phyloP scores from a whole-genome alignment of 2,888 invertebrate species.

The Hipparchia sbordonii region DNA sequence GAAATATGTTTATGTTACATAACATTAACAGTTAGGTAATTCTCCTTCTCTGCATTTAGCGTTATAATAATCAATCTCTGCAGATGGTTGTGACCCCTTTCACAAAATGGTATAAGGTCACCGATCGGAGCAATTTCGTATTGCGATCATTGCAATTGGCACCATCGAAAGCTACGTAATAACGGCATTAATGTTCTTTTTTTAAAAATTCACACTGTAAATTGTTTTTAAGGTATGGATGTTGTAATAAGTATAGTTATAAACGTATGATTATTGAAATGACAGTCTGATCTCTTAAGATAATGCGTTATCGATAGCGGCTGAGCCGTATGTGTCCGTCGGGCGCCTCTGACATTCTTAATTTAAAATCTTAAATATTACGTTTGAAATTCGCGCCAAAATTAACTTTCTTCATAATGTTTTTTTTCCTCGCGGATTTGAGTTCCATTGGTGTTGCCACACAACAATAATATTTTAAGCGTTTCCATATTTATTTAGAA shows the following conservation, averaged over 20 bases:
- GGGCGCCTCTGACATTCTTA: conserved; percentile 47
- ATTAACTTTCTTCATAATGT: conserved; percentile 16
- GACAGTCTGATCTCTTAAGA: conserved; percentile 81
- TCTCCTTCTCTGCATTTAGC: no score
- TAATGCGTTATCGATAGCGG: conserved; percentile 59
- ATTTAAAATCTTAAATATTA: conserved; percentile 31
- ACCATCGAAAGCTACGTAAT: conserved; percentile 4
- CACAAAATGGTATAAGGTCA: no score
- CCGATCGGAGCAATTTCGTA: background rate
- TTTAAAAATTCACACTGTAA: conserved; percentile 56
- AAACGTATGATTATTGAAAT: conserved; percentile 77
- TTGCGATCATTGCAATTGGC: background rate
- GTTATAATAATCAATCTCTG: no score
- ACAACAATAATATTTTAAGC: no score
- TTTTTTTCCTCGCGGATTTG: background rate
- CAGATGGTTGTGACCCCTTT: no score
- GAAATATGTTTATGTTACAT: no score
- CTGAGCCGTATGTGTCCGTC: conserved; percentile 50
- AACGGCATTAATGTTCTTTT: conserved; percentile 6
- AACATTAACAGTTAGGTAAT: no score
- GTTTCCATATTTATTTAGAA: no score
- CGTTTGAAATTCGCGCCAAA: conserved; percentile 38
- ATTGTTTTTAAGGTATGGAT: conserved; percentile 75
- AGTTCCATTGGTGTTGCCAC: background rate
- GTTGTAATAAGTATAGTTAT: conserved; percentile 76